Conservation (phyloP, 2,797 vertebrate genomes). For the Orestias chungarensis region DNA sequence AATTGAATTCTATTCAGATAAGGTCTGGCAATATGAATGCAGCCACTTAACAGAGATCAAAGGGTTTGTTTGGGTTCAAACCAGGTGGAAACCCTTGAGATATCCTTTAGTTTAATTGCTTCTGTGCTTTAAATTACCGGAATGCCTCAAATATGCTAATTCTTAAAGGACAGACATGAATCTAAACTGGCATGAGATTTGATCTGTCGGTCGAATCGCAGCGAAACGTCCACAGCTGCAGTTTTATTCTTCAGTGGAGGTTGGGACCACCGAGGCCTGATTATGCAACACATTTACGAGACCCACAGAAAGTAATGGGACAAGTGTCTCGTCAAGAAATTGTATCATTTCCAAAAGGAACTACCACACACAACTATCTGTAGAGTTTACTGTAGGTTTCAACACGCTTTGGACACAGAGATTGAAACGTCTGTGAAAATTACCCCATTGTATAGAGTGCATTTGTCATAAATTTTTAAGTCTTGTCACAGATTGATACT, state of each 20-base stretch:
- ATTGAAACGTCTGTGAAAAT: background rate
- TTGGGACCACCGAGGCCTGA: conserved; percentile 9
- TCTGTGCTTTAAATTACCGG: conserved; percentile 63
- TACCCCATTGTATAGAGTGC: background rate
- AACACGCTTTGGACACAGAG: background rate
- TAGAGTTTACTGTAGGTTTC: background rate
- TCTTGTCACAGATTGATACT: no score
- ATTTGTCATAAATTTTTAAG: no score
- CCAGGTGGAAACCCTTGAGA: conserved; percentile 77
- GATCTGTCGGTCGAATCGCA: conserved; percentile 25
- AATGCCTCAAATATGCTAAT: conserved; percentile 75
- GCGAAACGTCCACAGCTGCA: conserved; percentile 45
- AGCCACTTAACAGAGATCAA: conserved; percentile 64
- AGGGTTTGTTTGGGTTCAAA: conserved; percentile 63
- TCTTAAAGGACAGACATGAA: conserved; percentile 23
- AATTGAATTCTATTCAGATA: conserved; percentile 68
- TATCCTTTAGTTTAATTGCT: conserved; percentile 74
- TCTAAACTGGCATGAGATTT: conserved; percentile 37
- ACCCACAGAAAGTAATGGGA: background rate
- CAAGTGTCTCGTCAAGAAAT: background rate
- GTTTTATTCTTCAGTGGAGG: conserved; percentile 23
- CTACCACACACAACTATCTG: background rate
- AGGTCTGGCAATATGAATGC: conserved; percentile 58
- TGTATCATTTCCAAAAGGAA: background rate
- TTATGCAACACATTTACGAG: background rate